These are phyloP conservation scores for Mormyrops boulengeri DNA, from an alignment of 2,797 vertebrate species.

Conservation along the genomic window DNA sequence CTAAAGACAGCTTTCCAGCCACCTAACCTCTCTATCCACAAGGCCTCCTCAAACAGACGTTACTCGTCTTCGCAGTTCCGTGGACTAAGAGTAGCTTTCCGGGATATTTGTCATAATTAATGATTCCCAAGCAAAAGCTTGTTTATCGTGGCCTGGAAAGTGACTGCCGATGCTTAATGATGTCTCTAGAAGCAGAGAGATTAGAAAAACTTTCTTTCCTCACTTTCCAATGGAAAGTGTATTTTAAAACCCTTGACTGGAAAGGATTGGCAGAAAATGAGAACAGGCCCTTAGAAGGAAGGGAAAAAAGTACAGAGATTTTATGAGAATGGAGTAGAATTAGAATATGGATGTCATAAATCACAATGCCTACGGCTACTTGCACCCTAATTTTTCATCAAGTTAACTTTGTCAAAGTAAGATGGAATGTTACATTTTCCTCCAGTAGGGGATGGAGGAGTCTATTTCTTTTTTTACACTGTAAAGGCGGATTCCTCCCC, in stretches of 20 bases:
- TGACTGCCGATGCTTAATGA: neutral
- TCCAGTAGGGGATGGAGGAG: constrained; percentile 12
- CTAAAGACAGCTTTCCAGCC: neutral
- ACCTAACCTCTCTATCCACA: neutral
- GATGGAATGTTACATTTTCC: constrained; percentile 10
- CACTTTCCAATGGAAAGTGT: neutral
- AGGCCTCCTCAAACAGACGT: neutral
- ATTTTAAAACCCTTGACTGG: constrained; percentile 4
- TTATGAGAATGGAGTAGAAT: constrained; percentile 37
- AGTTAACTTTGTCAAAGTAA: constrained; percentile 32
- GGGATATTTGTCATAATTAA: neutral
- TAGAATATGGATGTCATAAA: constrained; percentile 47
- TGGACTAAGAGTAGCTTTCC: neutral
- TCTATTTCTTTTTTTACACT: constrained; percentile 6
- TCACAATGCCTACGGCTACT: constrained; percentile 37
- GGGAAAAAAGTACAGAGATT: constrained; percentile 35
- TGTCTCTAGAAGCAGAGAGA: neutral
- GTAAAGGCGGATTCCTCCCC: neutral
- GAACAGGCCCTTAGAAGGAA: constrained; percentile 37
- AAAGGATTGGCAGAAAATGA: neutral
- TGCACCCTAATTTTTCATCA: constrained; percentile 38
- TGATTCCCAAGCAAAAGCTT: neutral
- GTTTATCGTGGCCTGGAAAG: neutral
- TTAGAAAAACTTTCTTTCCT: constrained; percentile 6
- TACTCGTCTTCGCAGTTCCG: neutral